A percentile compares a stretch with the other conserved stretches of the same genome.
phyloP scores from a whole-genome alignment of 2,797 vertebrate genomes.

The Mycteria americana region DNA sequence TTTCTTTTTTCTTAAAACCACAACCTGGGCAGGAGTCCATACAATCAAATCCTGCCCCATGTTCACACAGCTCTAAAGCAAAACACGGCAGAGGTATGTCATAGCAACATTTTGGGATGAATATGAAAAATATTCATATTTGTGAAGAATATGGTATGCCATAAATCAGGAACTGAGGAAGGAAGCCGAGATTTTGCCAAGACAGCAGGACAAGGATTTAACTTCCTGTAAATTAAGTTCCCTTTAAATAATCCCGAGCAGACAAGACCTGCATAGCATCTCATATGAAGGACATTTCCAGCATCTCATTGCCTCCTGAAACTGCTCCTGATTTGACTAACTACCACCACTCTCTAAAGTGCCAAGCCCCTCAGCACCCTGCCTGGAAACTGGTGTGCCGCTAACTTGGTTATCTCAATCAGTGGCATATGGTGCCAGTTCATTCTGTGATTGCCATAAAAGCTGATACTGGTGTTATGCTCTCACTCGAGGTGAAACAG shows the following conservation, averaged over 20 bases:
- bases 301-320: background rate
- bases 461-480: background rate
- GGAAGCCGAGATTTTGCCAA: background rate
- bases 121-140: too few species aligned
- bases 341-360: background rate
- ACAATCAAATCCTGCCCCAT: background rate
- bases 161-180: background rate
- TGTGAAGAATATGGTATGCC: background rate
- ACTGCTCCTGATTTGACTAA: background rate
- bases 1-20: background rate
- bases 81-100: background rate
- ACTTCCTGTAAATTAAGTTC: background rate
- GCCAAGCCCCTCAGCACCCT: background rate
- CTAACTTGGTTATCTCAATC: too few species aligned
- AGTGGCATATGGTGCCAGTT: background rate
- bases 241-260: background rate
- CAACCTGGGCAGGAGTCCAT: background rate
- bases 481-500: background rate
- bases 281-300: background rate
- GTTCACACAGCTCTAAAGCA: background rate
- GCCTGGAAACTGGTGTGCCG: background rate
- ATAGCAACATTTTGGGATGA: background rate
- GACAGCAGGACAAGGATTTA: background rate
- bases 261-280: background rate
- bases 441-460: background rate